phyloP scores from a whole-genome alignment of 2,888 invertebrate genomes.

The Xylophagus ater region DNA sequence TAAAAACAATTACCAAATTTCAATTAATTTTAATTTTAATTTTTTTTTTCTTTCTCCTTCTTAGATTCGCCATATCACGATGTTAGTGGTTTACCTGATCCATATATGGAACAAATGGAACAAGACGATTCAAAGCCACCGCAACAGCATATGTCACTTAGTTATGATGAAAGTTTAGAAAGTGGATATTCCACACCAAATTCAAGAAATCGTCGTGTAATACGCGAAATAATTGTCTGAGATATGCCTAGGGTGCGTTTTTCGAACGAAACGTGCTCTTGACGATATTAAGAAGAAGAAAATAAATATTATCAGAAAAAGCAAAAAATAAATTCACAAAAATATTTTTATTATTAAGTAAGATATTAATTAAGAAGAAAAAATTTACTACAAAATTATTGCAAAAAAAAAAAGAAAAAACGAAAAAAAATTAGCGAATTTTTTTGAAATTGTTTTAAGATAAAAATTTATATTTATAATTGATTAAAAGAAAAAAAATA shows the following conservation, averaged over 20 bases:
- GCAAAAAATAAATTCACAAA: constrained; percentile 4
- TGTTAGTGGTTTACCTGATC: constrained; percentile 83
- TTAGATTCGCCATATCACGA: constrained; percentile 89
- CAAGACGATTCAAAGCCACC: constrained; percentile 55
- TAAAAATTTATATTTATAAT: too few species aligned
- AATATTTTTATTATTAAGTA: not conserved
- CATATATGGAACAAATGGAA: constrained; percentile 73
- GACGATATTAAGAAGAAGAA: constrained; percentile 13
- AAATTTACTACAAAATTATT: constrained; percentile 2
- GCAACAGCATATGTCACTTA: constrained; percentile 74
- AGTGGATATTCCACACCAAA: constrained; percentile 91
- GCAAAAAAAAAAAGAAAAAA: constrained; percentile 8
- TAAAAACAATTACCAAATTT: constrained; percentile 24
- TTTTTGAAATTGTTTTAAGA: constrained; percentile 2
- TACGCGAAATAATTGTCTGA: constrained; percentile 84
- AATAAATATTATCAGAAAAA: constrained; percentile 5
- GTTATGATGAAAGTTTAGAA: constrained; percentile 87
- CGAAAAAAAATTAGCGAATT: constrained; percentile 7
- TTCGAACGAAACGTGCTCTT: constrained; percentile 22
- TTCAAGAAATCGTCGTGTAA: constrained; percentile 82
- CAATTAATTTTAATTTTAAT: constrained; percentile 12
- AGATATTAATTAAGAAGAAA: not conserved
- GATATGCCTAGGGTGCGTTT: constrained; percentile 24
- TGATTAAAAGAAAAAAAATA: constrained; percentile 2
- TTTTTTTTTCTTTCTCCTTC: constrained; percentile 22